Evolutionary conservation across 2,888 invertebrate genomes (phyloP).

Genomic region (Uropetala carovei): DNA sequence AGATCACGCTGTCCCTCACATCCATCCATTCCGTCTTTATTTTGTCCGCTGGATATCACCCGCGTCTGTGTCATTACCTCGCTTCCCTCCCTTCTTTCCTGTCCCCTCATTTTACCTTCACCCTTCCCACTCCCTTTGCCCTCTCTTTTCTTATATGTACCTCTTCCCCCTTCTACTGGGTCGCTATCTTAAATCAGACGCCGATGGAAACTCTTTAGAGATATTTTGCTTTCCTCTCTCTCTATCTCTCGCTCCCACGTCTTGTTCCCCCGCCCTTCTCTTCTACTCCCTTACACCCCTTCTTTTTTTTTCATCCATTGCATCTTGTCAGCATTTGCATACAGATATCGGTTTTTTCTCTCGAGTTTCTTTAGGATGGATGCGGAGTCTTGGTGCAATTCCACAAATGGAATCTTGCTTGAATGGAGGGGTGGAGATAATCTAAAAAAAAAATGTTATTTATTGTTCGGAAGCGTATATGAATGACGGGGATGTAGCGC

Average conservation of each 20-base stretch:
- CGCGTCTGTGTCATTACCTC: slow-evolving; percentile 1
- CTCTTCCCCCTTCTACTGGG: too few species aligned
- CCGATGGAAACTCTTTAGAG: too few species aligned
- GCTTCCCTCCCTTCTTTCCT: not conserved
- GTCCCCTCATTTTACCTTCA: not conserved
- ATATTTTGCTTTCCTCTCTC: too few species aligned
- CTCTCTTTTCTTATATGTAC: too few species aligned
- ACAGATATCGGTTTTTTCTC: not conserved
- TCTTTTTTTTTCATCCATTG: not conserved
- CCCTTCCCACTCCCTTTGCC: not conserved
- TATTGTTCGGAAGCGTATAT: not conserved
- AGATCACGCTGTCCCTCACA: not conserved
- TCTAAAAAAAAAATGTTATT: not conserved
- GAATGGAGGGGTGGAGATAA: not conserved
- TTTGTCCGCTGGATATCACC: slow-evolving; percentile 11
- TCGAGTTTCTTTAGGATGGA: not conserved
- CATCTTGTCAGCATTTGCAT: not conserved
- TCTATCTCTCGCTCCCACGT: too few species aligned
- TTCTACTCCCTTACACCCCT: too few species aligned
- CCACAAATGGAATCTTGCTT: not conserved
- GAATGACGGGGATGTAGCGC: not conserved
- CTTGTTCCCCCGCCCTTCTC: too few species aligned
- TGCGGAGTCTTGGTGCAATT: not conserved
- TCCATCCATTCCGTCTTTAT: slow-evolving; percentile 10
- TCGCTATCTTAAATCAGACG: too few species aligned